phyloP scores from a whole-genome alignment of 1,140 invertebrate genomes.

The Octopus bimaculoides region DNA sequence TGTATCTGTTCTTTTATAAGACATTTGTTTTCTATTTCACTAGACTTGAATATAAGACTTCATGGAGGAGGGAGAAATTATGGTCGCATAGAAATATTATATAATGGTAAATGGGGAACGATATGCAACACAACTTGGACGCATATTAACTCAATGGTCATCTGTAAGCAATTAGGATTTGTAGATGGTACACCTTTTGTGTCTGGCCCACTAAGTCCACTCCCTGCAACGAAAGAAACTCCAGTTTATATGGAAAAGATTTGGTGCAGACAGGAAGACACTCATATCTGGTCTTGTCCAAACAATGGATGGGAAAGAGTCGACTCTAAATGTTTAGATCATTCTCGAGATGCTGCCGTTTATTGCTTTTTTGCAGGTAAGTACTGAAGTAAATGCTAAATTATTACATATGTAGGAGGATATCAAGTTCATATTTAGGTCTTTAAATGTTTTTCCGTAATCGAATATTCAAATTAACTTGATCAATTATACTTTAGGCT shows the following conservation, averaged over 20 bases:
- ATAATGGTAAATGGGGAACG: conserved; percentile 41
- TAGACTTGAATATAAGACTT: conserved; percentile 28
- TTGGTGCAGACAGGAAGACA: conserved; percentile 34
- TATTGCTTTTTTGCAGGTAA: conserved; percentile 36
- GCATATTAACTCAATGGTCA: conserved; percentile 37
- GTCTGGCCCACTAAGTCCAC: conserved; percentile 25
- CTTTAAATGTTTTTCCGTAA: not conserved
- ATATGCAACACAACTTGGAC: conserved; percentile 44
- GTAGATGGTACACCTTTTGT: conserved; percentile 30
- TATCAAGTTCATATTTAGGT: too few relatives aligned
- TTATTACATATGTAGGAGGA: too few relatives aligned
- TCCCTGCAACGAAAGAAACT: conserved; percentile 17
- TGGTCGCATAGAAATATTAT: conserved; percentile 60
- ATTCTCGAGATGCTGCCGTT: conserved; percentile 36
- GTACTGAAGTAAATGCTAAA: not conserved
- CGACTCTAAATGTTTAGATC: conserved; percentile 26
- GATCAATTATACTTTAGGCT: too few relatives aligned
- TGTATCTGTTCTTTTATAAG: not conserved
- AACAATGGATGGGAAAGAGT: conserved; percentile 35
- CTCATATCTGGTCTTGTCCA: conserved; percentile 30
- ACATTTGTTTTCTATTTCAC: not conserved
- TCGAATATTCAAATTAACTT: not conserved
- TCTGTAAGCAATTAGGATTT: conserved; percentile 44
- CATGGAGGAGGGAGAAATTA: conserved; percentile 25
- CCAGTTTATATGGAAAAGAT: conserved; percentile 36